These are phyloP conservation scores for Intellagama lesueurii DNA, from an alignment of 2,797 vertebrate genomes.

Conservation along the genomic window DNA sequence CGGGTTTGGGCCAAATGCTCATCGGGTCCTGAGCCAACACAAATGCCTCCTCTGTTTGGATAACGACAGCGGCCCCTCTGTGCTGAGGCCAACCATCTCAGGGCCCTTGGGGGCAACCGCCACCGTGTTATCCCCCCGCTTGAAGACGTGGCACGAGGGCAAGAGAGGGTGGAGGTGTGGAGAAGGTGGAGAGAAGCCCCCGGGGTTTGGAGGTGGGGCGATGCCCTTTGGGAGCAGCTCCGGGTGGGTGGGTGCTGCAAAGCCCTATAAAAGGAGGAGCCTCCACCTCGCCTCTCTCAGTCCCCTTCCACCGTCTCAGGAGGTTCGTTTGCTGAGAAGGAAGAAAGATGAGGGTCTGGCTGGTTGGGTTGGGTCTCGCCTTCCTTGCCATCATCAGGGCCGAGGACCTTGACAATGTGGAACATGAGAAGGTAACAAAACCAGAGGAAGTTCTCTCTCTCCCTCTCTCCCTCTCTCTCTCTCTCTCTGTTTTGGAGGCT, in stretches of 20 bases:
- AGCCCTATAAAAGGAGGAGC: neutral
- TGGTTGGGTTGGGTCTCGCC: neutral
- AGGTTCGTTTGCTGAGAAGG: neutral
- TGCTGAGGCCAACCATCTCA: neutral
- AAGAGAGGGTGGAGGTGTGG: neutral
- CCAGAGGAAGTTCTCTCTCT: neutral
- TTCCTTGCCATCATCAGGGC: neutral
- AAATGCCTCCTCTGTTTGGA: neutral
- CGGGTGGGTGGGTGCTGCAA: neutral
- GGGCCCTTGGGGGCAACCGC: neutral
- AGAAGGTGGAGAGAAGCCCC: neutral
- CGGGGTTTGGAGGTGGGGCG: neutral
- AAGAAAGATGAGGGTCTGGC: neutral
- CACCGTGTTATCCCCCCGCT: neutral
- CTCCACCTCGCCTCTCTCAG: fast-evolving
- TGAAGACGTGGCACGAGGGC: no score
- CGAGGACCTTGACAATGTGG: neutral
- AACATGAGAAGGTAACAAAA: neutral
- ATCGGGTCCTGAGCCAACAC: neutral
- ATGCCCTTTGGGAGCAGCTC: neutral
- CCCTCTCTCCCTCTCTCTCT: no score
- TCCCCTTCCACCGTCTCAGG: neutral
- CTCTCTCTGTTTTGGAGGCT: no score
- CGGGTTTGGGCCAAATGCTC: neutral
- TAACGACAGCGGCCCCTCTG: neutral